phyloP scores from a whole-genome alignment of 2,797 vertebrate genomes.

The Hybognathus amarus region DNA sequence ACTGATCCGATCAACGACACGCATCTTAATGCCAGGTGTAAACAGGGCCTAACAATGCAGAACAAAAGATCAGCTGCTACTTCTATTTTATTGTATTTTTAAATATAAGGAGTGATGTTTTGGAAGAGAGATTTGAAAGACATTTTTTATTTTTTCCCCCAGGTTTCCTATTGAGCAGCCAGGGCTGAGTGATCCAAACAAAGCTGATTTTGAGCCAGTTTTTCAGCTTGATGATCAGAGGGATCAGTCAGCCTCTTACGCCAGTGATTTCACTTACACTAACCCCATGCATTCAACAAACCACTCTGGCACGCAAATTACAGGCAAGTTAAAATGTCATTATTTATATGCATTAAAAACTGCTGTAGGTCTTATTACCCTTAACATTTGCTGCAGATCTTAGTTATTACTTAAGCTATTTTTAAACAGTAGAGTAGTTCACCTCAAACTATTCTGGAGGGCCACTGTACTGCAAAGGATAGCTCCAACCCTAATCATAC shows the following conservation, averaged over 20 bases:
- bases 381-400: neutral
- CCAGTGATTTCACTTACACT: constrained; percentile 32
- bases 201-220: constrained; percentile 61
- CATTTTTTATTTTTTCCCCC: constrained; percentile 52
- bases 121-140: neutral
- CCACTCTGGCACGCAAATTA: neutral
- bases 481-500: neutral
- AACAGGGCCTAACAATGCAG: neutral
- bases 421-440: neutral
- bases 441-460: neutral
- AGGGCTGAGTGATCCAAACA: constrained; percentile 64
- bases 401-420: neutral
- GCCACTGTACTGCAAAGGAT: neutral
- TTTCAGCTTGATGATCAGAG: constrained; percentile 29
- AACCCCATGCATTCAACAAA: constrained; percentile 18
- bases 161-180: constrained; percentile 61
- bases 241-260: constrained; percentile 44
- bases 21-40: too few species aligned
- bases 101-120: neutral
- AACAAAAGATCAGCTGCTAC: neutral
- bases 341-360: neutral
- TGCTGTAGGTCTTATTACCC: neutral
- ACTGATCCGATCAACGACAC: too few species aligned
- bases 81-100: neutral
- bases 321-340: neutral